Evolutionary conservation across 1,140 invertebrate genomes (phyloP), one percentile per base, ranked within the genome.

Genomic region (Zaprionus inermis): DNA sequence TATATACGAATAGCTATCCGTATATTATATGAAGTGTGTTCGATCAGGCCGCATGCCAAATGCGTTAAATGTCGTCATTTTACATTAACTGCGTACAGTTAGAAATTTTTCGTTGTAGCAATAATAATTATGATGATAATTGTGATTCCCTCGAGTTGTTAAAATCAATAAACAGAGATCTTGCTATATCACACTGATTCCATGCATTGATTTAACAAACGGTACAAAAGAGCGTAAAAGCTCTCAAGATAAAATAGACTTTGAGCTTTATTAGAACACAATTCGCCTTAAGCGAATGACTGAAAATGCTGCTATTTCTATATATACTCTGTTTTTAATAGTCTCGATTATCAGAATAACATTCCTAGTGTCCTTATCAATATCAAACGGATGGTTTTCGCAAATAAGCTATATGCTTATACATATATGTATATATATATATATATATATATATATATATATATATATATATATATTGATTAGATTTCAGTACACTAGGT

Each of bases 21-120:
- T 81, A 84, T n/a, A 41, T 16, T n/a, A 32, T 61, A 56, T 56
- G 30, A 32, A 68, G 6, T 51, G 1, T 34, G 16, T 34, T 41
- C 49, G 44, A 66, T 66, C 63, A 64, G 70, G 73, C 70, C 78
- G 75, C 58, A 69, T 60, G 81, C 81, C 81, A 78, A 81, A 75
- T 85, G 51, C 64, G 71, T 67, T 56, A 54, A 74, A 46, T 64
- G 71, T 55, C 70, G 68, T 61, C 60, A 70, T 86, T 85, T 85
- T 78, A 46, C 82, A 85, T 86, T 78, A 59, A 44, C 28, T 44
- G 22, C 54, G 41, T 30, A 73, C 74, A 76, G 69, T 76, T 76
- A 76, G 74, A 77, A 74, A 74, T 69, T 69, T 69, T 56, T 60
- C 44, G 52, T 51, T 61, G 54, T 58, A 71, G 55, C 68, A 46